A percentile compares a stretch with the other conserved stretches of the same genome.
These are phyloP conservation scores for Orgyia antiqua DNA, from an alignment of 2,888 invertebrate genomes.

Conservation along the genomic window DNA sequence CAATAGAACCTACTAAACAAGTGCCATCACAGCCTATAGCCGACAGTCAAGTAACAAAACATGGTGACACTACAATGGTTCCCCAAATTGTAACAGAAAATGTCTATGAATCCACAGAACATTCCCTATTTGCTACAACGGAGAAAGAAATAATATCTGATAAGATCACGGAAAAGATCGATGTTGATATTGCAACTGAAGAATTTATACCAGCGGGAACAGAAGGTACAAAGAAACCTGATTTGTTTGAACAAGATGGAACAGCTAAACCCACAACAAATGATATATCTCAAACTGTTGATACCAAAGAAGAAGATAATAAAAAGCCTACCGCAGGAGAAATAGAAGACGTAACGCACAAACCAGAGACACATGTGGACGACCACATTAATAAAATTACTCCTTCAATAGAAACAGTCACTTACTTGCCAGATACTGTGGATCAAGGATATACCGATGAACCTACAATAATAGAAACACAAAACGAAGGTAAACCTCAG, in stretches of 20 bases:
- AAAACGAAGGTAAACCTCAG: not conserved
- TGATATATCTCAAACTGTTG: not conserved
- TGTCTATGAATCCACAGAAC: not conserved
- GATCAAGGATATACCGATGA: conserved; percentile 1
- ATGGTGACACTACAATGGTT: not conserved
- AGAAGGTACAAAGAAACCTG: conserved; percentile 1
- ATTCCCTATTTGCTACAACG: not conserved
- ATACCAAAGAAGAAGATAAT: conserved; percentile 1
- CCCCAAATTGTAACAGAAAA: not conserved
- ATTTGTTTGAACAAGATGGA: not conserved
- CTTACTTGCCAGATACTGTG: not conserved
- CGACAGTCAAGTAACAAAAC: not conserved
- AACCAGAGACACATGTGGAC: conserved; percentile 1
- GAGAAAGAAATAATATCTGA: not conserved
- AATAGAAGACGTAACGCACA: not conserved
- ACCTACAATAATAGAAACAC: not conserved
- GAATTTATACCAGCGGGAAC: conserved; percentile 1
- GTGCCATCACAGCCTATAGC: not conserved
- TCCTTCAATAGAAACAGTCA: not conserved
- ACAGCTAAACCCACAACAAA: not conserved
- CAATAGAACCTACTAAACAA: not conserved
- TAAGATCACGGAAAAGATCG: not conserved
- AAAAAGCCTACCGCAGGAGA: not conserved
- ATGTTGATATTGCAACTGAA: conserved; percentile 1
- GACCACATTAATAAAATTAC: not conserved